Base-by-base conservation (phyloP, 1,140 invertebrate genomes). In the Octopus sinensis region DNA sequence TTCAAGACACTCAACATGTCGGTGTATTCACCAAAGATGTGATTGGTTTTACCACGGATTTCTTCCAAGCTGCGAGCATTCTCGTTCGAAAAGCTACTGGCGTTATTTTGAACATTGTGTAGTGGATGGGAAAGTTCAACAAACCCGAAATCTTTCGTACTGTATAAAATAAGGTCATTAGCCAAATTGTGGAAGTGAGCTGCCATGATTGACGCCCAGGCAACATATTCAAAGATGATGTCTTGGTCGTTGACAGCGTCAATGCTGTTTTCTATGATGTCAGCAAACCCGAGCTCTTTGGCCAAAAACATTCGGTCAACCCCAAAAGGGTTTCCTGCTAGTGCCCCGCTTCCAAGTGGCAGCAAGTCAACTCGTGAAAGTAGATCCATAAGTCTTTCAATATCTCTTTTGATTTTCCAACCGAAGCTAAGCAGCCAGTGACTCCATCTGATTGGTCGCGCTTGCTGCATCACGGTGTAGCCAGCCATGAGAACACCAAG, bases 31-130 rank as follows among this genome's bases (percentile, higher is more conserved):
- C 92, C 92, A 86, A 90, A 88, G 43, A 92, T 83, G 62, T 90
- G 85, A 23, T 92, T 92, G 77, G 91, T 82, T 85, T 93, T 94
- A 13, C 88, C 95, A 76, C 95, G 91, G 7, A 96, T 93, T 17
- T 96, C 88, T 86, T 96, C 95, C 84, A 96, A 90, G 80, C 94
- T 94, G 86, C 96, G 95, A 0, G 95, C 94, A 90, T 96, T 96
- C 87, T 96, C 95, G 0, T 95, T 95, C 95, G 96, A 96, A 54
- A 96, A 90, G 87, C 95, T 96, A 84, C 95, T 96, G 10, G 95
- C 95, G 54, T 95, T 96, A 43, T 94, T 94, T 87, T 93, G 95
- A 7, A 92, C 91, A 89, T 96, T 95, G 91, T 90, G 94, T 87
- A 93, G 95, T 6, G 92, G 91, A 89, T 96, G 95, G 2, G 94